These are phyloP conservation scores for Argyresthia goedartella DNA, from an alignment of 2,888 invertebrate genomes.

Conservation along the genomic window DNA sequence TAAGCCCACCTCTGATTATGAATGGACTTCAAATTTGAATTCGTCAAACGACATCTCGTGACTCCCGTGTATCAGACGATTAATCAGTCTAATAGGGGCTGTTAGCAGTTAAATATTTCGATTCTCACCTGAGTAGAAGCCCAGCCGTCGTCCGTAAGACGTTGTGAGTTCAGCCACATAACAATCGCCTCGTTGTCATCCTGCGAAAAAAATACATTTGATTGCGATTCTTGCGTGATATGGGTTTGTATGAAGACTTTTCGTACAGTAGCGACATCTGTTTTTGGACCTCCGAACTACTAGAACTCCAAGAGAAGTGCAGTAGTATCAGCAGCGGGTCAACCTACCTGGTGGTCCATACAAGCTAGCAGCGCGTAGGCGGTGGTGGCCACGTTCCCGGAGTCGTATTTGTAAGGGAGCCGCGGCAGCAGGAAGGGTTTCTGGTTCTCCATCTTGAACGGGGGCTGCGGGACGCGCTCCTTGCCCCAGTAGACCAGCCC, in stretches of 20 bases:
- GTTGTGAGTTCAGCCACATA: constrained; percentile 90
- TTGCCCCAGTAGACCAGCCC: constrained; percentile 90
- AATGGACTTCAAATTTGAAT: too few relatives aligned
- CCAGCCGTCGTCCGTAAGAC: constrained; percentile 90
- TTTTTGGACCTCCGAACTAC: too few relatives aligned
- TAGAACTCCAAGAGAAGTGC: too few relatives aligned
- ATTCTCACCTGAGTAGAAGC: constrained; percentile 84
- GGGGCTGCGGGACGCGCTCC: constrained; percentile 82
- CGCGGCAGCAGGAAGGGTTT: constrained; percentile 91
- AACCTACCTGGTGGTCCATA: constrained; percentile 71
- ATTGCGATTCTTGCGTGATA: constrained; percentile 20
- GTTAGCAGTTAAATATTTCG: too few relatives aligned
- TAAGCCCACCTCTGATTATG: too few relatives aligned
- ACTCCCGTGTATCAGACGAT: too few relatives aligned
- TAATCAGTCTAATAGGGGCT: too few relatives aligned
- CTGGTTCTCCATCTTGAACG: constrained; percentile 90
- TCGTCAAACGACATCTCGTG: too few relatives aligned
- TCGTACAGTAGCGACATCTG: too few relatives aligned
- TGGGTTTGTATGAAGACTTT: too few relatives aligned
- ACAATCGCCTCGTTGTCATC: constrained; percentile 90
- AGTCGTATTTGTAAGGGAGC: constrained; percentile 88
- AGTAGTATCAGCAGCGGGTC: too few relatives aligned
- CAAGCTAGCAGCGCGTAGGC: constrained; percentile 92
- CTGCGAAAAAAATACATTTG: constrained; percentile 27
- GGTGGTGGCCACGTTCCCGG: constrained; percentile 93